Conservation (phyloP, 1,140 invertebrate species). For the Euglossa dilemma region DNA sequence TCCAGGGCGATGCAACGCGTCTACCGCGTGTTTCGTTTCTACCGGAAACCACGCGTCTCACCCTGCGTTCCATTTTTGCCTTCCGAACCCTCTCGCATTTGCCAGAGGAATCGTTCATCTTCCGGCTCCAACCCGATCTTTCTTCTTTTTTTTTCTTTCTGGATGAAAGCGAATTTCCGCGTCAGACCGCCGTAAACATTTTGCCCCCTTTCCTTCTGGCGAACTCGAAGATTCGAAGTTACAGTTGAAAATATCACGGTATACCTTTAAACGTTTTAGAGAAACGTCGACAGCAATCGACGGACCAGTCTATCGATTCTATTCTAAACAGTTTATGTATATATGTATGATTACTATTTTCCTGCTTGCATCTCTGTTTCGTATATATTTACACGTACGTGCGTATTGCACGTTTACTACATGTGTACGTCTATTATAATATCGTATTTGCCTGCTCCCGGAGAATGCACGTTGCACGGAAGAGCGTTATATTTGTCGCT, state of each 20-base stretch:
- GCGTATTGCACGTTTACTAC: slow-evolving; percentile 3
- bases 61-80: too few relatives aligned
- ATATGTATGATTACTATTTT: slow-evolving; percentile 1
- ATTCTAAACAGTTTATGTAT: slow-evolving; percentile 29
- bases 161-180: background rate
- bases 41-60: background rate
- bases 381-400: slow-evolving; percentile 31
- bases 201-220: too few relatives aligned
- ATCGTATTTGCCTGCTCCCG: slow-evolving; percentile 67
- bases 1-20: background rate
- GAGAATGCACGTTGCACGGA: slow-evolving; percentile 78
- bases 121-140: too few relatives aligned
- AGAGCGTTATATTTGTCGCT: slow-evolving; percentile 63
- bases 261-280: background rate
- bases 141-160: too few relatives aligned
- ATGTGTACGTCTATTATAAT: slow-evolving; percentile 18
- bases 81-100: too few relatives aligned
- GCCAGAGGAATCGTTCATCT: background rate
- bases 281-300: slow-evolving; percentile 56
- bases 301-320: slow-evolving; percentile 59
- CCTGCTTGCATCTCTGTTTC: slow-evolving; percentile 1
- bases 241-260: slow-evolving; percentile 30
- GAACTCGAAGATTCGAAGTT: slow-evolving; percentile 6
- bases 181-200: background rate
- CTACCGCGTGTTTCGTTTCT: too few relatives aligned